Evolutionary conservation across 1,140 invertebrate genomes (phyloP), one percentile per base, ranked within the genome.

Genomic region (Octopus bimaculoides): DNA sequence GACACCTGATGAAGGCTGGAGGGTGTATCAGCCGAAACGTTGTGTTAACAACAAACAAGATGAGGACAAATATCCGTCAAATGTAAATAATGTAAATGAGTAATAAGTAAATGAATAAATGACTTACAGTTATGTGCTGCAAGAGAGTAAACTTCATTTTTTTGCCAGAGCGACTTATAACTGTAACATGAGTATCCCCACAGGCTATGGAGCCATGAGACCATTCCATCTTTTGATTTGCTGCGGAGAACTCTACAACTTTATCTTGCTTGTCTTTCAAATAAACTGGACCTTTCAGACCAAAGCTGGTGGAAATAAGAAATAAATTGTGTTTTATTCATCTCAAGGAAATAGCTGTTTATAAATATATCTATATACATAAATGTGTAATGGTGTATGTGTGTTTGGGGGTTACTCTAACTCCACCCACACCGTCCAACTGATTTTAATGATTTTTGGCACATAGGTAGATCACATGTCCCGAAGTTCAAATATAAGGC

Each of bases 231-330:
- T 6, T 71, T 17, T 79, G 52, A 66, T 77, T 82, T 7, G 54
- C 56, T 7, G 78, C 61, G 8, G 77, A 56, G n/a, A 87, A 56
- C 81, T 83, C 81, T 54, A 84, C 56, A n/a, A 89, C 88, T 80
- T 87, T 84, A 4, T 85, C 86, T 17, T 87, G 83, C 76, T 87
- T 89, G 77, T 84, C 87, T 54, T 84, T 82, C 54, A 89, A 79
- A 66, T 87, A 88, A 0, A 89, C 87, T 9, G 88, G 86, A 3
- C 88, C 89, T 82, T 89, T 89, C 10, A 90, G 86, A 52, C 87
- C 89, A 85, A 89, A 90, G 77, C 87, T 88, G 74, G 17, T 77
- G 20, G 76, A 17, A 71, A 54, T 26, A 78, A 78, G 1, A 17
- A 17, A 61, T 12, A 4, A 61, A 61, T 9, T 61, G 56, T 17